phyloP scores from a whole-genome alignment of 1,140 invertebrate species.

The Bombus impatiens region DNA sequence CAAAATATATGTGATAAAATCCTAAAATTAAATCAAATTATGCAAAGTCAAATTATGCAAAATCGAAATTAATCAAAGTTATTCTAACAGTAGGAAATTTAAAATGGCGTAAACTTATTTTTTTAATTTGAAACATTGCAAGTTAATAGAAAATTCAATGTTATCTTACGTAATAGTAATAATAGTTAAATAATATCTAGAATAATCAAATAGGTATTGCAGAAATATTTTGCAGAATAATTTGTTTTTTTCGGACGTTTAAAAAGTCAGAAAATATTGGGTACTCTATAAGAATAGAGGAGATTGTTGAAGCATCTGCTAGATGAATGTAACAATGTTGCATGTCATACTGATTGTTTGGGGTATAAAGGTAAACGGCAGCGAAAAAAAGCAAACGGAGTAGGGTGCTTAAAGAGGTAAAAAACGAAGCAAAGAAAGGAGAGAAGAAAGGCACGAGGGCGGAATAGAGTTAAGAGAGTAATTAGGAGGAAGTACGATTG shows the following conservation, averaged over 20 bases:
- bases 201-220: too few species aligned
- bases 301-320: too few species aligned
- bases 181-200: not conserved
- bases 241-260: not conserved
- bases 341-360: constrained; percentile 27
- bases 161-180: not conserved
- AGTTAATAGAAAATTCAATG: not conserved
- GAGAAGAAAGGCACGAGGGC: constrained; percentile 35
- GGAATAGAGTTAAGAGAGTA: constrained; percentile 44
- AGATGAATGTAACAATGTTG: not conserved
- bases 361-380: constrained; percentile 41
- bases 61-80: too few species aligned
- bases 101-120: not conserved
- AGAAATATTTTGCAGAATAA: too few species aligned
- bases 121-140: not conserved
- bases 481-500: constrained; percentile 49
- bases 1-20: too few species aligned
- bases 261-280: not conserved
- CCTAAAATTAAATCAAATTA: too few species aligned
- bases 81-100: not conserved
- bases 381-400: not conserved
- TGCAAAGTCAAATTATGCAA: too few species aligned
- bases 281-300: not conserved
- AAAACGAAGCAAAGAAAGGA: constrained; percentile 5
- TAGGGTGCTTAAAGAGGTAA: constrained; percentile 14